Base-by-base conservation (phyloP, 2,888 invertebrate genomes). In the Nudaria mundana region DNA sequence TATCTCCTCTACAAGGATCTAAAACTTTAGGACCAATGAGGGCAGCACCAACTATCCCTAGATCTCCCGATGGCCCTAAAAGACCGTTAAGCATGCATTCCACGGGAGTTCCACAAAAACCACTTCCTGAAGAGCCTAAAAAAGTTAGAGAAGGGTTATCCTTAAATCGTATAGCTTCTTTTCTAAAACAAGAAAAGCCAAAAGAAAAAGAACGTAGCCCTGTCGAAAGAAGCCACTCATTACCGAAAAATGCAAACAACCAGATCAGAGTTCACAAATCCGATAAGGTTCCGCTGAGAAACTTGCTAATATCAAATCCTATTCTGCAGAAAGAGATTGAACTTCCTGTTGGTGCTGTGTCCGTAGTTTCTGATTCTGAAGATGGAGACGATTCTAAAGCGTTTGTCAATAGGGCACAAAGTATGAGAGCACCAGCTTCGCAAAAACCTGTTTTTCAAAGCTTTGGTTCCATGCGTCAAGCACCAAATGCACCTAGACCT, bases 381-480 rank as follows among this genome's bases (percentile, higher is more conserved):
- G 88, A 90, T 29, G 78, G 81, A 2, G 92, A 92, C 8, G 89
- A 89, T 34, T 82, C 90, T 26, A 91, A 90, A 32, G 74, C 86
- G 0, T 91, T 92, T 8, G 92, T 95, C 0, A 92, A 93, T 79
- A 89, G 96, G 35, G 93, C 96, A 0, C 96, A 96, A 63, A 96
- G 96, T 56, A 94, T 96, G 94, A 87, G 95, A 52, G 92, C 93
- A 34, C 90, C 90, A 0, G 66, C 77, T 1, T 64, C 79, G 0
- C 87, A 86, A 10, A 90, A 92, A 63, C 92, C 94, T 0, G 82
- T 86, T 0, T 90, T 95, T 20, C 95, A 93, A 48, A 93, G 92
- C 18, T 96, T 96, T 59, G 96, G 96, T 0, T 96, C 96, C 0
- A 95, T 96, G 95, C 86, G 96, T 16, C 93, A 94, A 56, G 89